Evolutionary conservation across 2,888 invertebrate genomes (phyloP).

Genomic region (Diploptera punctata): DNA sequence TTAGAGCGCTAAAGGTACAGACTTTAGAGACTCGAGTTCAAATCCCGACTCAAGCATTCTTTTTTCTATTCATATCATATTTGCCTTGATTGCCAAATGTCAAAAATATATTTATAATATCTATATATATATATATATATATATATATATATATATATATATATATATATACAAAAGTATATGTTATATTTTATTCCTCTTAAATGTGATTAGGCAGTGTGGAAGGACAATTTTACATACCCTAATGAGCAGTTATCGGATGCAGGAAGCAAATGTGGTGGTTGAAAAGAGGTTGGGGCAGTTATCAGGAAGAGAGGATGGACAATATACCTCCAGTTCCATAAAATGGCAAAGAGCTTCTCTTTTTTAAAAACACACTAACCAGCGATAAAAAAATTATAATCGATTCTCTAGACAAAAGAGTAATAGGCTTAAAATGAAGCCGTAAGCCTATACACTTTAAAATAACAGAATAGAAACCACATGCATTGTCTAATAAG

Average conservation of each 20-base stretch:
- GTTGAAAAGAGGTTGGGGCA: background rate
- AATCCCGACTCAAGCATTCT: no score
- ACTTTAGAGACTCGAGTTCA: no score
- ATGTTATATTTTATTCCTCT: no score
- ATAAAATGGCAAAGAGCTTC: background rate
- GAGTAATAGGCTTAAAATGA: constrained; percentile 6
- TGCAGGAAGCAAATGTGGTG: background rate
- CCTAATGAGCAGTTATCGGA: constrained; percentile 9
- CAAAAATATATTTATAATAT: no score
- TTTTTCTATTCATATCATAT: no score
- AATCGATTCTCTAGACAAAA: background rate
- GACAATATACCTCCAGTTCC: background rate
- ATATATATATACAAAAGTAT: no score
- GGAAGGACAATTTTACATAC: background rate
- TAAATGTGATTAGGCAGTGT: background rate
- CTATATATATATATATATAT: no score
- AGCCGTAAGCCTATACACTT: background rate
- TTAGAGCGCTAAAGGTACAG: no score
- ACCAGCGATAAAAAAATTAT: background rate
- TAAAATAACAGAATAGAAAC: background rate
- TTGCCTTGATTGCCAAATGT: no score
- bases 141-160: no score
- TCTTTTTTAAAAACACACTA: background rate
- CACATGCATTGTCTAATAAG: background rate
- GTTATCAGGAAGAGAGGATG: background rate